These are phyloP conservation scores for Drosophila biarmipes DNA, from an alignment of 1,140 invertebrate genomes.

Conservation along the genomic window DNA sequence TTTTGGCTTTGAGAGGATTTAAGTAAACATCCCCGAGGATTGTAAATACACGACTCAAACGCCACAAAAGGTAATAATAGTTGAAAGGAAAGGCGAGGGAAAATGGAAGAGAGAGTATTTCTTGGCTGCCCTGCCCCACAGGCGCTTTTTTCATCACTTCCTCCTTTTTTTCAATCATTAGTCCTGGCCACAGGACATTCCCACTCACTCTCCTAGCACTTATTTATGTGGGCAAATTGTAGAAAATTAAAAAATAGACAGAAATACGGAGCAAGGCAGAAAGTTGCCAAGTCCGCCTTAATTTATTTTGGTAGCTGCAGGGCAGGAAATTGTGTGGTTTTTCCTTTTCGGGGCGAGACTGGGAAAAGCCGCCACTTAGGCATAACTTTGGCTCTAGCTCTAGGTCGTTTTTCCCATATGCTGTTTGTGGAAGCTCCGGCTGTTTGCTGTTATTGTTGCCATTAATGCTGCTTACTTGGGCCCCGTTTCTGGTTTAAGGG, in stretches of 20 bases:
- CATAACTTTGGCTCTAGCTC: slow-evolving; percentile 65
- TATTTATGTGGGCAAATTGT: slow-evolving; percentile 54
- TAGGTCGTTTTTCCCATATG: slow-evolving; percentile 44
- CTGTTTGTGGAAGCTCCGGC: background rate
- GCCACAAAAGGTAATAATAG: slow-evolving; percentile 28
- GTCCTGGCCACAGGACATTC: slow-evolving; percentile 37
- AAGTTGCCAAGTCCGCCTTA: slow-evolving; percentile 57
- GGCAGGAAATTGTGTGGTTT: slow-evolving; percentile 35
- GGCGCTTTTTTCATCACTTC: slow-evolving; percentile 26
- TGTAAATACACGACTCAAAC: slow-evolving; percentile 10
- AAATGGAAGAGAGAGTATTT: background rate
- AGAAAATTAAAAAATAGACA: slow-evolving; percentile 61
- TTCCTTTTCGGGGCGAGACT: slow-evolving; percentile 13
- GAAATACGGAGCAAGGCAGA: slow-evolving; percentile 28
- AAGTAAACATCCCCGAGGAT: slow-evolving; percentile 25
- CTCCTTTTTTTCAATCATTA: slow-evolving; percentile 35
- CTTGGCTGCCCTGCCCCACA: background rate
- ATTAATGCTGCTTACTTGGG: slow-evolving; percentile 68
- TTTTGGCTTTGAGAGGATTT: slow-evolving; percentile 13
- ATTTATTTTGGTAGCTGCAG: slow-evolving; percentile 67
- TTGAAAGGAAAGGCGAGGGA: slow-evolving; percentile 3
- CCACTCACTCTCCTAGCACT: slow-evolving; percentile 18
- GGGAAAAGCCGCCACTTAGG: slow-evolving; percentile 45
- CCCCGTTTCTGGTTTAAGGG: slow-evolving; percentile 32
- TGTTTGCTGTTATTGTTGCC: slow-evolving; percentile 38